Conservation (phyloP, 2,113 vertebrate genomes). For the rat (Rattus norvegicus) region DNA sequence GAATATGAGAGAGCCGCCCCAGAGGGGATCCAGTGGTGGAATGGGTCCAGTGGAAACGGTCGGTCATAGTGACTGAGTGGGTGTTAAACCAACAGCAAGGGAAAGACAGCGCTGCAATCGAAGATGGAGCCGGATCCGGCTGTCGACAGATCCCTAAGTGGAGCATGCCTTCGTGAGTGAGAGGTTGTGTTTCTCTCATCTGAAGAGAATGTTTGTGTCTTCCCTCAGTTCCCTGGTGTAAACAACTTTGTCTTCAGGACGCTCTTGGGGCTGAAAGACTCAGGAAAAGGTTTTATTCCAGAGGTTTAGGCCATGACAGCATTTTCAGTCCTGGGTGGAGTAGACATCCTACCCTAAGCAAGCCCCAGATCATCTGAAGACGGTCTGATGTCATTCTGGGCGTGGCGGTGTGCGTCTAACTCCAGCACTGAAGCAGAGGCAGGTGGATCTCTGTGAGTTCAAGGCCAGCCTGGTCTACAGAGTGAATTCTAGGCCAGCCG, state of each 20-base stretch:
- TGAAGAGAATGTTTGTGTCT: neutral
- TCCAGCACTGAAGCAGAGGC: neutral
- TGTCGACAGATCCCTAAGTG: neutral
- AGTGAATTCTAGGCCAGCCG: neutral
- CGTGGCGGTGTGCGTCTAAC: neutral
- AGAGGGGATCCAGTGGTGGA: neutral
- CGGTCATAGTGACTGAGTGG: neutral
- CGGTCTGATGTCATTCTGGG: neutral
- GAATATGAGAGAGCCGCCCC: too few relatives aligned
- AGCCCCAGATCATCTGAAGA: neutral
- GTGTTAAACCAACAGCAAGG: neutral
- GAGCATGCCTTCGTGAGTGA: too few relatives aligned
- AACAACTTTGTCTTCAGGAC: neutral
- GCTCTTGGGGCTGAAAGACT: neutral
- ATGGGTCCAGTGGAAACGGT: neutral
- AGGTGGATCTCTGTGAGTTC: neutral
- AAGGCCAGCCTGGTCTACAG: neutral
- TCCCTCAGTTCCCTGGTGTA: neutral
- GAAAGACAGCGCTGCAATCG: neutral
- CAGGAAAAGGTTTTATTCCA: neutral
- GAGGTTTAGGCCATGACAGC: neutral
- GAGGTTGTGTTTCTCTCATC: neutral
- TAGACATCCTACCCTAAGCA: neutral
- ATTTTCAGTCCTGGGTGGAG: neutral
- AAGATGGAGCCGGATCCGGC: neutral